A percentile compares a stretch with the other conserved stretches of the same genome.
Conservation (phyloP, 2,797 vertebrate species). For the Ctenochaetus hawaiiensis region DNA sequence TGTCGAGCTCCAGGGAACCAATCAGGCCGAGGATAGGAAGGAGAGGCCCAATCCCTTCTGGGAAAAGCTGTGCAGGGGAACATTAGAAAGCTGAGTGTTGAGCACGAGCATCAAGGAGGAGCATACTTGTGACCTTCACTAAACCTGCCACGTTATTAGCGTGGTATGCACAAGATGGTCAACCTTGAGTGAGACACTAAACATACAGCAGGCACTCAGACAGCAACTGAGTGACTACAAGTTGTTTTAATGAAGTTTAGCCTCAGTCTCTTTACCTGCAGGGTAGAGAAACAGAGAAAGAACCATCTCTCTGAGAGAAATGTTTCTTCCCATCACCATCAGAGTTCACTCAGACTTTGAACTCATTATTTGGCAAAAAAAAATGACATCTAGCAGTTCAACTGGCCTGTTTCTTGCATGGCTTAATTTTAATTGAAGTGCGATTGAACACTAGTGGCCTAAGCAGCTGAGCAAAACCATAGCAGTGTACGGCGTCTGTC, state of each 20-base stretch:
- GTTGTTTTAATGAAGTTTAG: constrained; percentile 27
- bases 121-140: constrained; percentile 70
- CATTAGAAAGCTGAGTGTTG: constrained; percentile 74
- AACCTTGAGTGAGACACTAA: constrained; percentile 56
- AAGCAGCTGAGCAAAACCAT: constrained; percentile 55
- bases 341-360: background rate
- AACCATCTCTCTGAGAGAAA: constrained; percentile 15
- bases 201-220: constrained; percentile 49
- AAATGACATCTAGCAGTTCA: constrained; percentile 1
- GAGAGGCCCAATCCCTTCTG: constrained; percentile 85
- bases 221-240: constrained; percentile 22
- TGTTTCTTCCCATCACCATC: constrained; percentile 22
- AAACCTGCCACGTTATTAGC: constrained; percentile 53
- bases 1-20: constrained; percentile 83
- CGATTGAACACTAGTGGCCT: constrained; percentile 28
- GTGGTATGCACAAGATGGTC: constrained; percentile 67
- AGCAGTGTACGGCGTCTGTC: constrained; percentile 40
- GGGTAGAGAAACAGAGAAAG: constrained; percentile 23
- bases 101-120: constrained; percentile 61
- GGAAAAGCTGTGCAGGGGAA: constrained; percentile 81
- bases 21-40: constrained; percentile 79
- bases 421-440: background rate
- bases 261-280: constrained; percentile 21
- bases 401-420: background rate
- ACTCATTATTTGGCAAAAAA: constrained; percentile 9